These are phyloP conservation scores for Pachycephus smyrnensis DNA, from an alignment of 2,888 invertebrate species.

Conservation along the genomic window DNA sequence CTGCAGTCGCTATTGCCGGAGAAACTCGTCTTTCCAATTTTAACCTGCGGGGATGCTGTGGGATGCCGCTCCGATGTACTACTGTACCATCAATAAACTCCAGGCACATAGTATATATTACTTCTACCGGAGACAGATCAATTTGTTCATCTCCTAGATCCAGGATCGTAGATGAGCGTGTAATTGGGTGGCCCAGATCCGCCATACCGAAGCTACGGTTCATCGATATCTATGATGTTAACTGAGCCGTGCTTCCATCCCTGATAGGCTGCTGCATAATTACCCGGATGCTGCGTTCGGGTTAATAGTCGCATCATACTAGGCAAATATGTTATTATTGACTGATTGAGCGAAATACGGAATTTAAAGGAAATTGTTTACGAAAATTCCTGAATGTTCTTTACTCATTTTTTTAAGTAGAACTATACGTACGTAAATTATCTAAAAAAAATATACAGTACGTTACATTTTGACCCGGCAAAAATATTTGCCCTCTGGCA, in stretches of 20 bases:
- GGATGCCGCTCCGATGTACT: background rate
- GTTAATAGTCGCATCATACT: conserved; percentile 52
- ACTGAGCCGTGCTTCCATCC: conserved; percentile 54
- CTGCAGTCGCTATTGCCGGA: background rate
- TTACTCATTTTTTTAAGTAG: background rate
- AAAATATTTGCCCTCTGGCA: background rate
- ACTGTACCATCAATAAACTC: background rate
- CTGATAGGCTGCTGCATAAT: conserved; percentile 56
- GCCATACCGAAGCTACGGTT: conserved; percentile 39
- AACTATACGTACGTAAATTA: background rate
- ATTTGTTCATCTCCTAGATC: conserved; percentile 60
- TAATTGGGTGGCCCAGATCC: conserved; percentile 60
- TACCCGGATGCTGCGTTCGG: conserved; percentile 47
- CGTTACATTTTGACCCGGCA: background rate
- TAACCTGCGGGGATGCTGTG: background rate
- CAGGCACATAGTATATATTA: background rate
- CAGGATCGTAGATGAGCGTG: conserved; percentile 57
- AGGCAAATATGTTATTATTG: conserved; percentile 55
- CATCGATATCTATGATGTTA: conserved; percentile 59
- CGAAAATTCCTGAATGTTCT: background rate
- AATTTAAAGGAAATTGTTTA: background rate
- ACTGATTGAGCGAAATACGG: conserved; percentile 18
- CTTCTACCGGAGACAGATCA: conserved; percentile 46
- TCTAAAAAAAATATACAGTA: background rate
- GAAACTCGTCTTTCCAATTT: background rate